These are phyloP conservation scores for Eristalinus aeneus DNA, from an alignment of 2,888 invertebrate species.

Conservation along the genomic window DNA sequence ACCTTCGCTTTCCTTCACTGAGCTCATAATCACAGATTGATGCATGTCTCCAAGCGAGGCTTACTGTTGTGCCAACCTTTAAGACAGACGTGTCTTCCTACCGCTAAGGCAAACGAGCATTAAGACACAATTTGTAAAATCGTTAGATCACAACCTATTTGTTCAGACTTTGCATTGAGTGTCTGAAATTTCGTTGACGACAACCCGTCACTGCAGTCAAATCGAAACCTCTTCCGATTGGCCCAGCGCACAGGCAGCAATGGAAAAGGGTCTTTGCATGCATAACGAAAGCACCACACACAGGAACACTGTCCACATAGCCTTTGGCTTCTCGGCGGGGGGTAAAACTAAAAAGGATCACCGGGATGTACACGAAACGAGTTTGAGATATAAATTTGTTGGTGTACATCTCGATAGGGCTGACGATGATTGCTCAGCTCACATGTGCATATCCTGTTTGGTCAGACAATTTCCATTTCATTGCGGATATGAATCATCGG, in stretches of 20 bases:
- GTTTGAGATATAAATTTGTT: slow-evolving; percentile 51
- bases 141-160: background rate
- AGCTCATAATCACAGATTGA: too few relatives aligned
- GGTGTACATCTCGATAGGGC: slow-evolving; percentile 51
- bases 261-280: slow-evolving; percentile 16
- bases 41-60: too few relatives aligned
- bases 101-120: too few relatives aligned
- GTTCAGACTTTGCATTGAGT: slow-evolving; percentile 5
- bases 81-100: too few relatives aligned
- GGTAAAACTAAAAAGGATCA: slow-evolving; percentile 35
- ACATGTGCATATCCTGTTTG: slow-evolving; percentile 71
- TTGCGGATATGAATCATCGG: slow-evolving; percentile 71
- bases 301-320: background rate
- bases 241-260: slow-evolving; percentile 2
- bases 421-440: slow-evolving; percentile 69
- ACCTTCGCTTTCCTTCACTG: too few relatives aligned
- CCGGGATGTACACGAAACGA: slow-evolving; percentile 35
- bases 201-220: slow-evolving; percentile 20
- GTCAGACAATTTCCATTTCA: slow-evolving; percentile 71
- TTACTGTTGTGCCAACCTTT: too few relatives aligned
- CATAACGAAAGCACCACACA: slow-evolving; percentile 28
- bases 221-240: slow-evolving; percentile 25
- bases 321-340: background rate
- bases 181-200: slow-evolving; percentile 6
- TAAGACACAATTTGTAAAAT: too few relatives aligned